Conservation (phyloP, 2,888 invertebrate species). For the Phrixothrix hirtus region DNA sequence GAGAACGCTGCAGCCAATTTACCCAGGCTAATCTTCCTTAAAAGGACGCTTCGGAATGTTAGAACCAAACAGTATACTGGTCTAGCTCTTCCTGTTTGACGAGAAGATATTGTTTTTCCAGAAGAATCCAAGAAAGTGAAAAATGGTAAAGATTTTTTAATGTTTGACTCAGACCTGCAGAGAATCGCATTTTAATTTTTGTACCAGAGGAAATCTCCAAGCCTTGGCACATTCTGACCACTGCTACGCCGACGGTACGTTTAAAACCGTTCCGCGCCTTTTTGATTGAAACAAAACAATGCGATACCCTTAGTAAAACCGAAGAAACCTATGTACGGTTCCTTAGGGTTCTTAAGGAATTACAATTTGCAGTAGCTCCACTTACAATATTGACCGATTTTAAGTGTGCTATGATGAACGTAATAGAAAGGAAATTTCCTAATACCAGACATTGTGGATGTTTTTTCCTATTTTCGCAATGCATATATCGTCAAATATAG, state of each 20-base stretch:
- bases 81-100: not conserved
- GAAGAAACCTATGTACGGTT: slow-evolving; percentile 19
- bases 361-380: no score
- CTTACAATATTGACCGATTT: no score
- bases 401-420: slow-evolving; percentile 17
- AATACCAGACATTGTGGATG: no score
- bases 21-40: not conserved
- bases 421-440: no score
- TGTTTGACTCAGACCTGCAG: not conserved
- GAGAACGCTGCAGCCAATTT: not conserved
- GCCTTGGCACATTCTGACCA: no score
- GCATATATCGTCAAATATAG: slow-evolving; percentile 26
- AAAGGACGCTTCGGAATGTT: no score
- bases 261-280: no score
- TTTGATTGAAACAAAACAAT: slow-evolving; percentile 24
- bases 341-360: no score
- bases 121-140: not conserved
- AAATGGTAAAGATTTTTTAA: not conserved
- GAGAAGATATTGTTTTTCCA: not conserved
- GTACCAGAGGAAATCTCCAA: no score
- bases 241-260: slow-evolving; percentile 33
- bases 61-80: not conserved
- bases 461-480: no score
- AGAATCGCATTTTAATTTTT: not conserved
- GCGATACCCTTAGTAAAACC: slow-evolving; percentile 24